Evolutionary conservation across 2,797 vertebrate genomes (phyloP).

Genomic region (Brachymystax lenok): DNA sequence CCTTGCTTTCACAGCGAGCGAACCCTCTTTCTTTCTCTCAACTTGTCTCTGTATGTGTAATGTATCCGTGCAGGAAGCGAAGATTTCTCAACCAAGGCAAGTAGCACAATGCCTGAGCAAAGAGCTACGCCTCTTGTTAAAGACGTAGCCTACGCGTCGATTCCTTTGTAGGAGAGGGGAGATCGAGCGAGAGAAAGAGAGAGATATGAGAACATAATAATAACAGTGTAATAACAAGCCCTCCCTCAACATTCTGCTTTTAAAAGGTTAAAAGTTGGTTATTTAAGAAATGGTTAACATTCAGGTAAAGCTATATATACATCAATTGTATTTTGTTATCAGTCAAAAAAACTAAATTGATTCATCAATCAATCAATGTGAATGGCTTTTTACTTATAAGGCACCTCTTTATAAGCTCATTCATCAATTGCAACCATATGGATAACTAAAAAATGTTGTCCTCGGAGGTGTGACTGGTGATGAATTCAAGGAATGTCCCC

Average conservation of each 20-base stretch:
- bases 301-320: not conserved
- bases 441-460: not conserved
- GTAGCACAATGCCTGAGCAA: slow-evolving; percentile 50
- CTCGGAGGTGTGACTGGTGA: not conserved
- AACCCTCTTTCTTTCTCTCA: slow-evolving; percentile 6
- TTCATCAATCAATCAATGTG: too few relatives aligned
- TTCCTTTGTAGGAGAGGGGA: slow-evolving; percentile 14
- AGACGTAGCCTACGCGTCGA: slow-evolving; percentile 34
- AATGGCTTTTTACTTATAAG: not conserved
- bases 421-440: not conserved
- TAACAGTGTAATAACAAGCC: not conserved
- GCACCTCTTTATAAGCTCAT: not conserved
- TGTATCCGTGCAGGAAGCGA: slow-evolving; percentile 74
- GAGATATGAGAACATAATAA: slow-evolving; percentile 5
- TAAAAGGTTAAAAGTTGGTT: not conserved
- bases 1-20: slow-evolving; percentile 20
- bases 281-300: not conserved
- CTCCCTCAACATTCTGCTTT: not conserved
- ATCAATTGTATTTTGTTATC: not conserved
- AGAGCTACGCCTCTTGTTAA: slow-evolving; percentile 63
- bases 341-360: not conserved
- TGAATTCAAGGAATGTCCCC: not conserved
- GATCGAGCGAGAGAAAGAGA: slow-evolving; percentile 3
- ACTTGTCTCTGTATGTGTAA: slow-evolving; percentile 26
- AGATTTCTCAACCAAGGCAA: slow-evolving; percentile 64